Percentiles rank a stretch among this genome's conserved stretches.
Conservation (phyloP, 2,888 invertebrate genomes). For the Nudaria mundana region DNA sequence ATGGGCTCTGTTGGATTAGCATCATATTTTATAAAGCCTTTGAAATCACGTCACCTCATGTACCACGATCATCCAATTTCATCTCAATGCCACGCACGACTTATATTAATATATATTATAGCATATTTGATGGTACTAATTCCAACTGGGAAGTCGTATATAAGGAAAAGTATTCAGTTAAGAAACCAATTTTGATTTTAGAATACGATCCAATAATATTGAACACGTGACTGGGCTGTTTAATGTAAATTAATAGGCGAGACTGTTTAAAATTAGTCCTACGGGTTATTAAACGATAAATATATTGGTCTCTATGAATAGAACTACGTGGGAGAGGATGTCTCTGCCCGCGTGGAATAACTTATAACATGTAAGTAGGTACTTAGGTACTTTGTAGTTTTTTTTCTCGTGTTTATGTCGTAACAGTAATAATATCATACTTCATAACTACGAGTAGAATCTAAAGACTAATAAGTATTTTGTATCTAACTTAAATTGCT, state of each 20-base stretch:
- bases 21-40: too few species aligned
- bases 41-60: too few species aligned
- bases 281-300: not conserved
- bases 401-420: too few species aligned
- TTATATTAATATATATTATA: too few species aligned
- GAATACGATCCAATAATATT: conserved; percentile 4
- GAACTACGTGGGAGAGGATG: not conserved
- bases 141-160: conserved; percentile 1
- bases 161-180: too few species aligned
- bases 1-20: too few species aligned
- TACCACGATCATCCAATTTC: too few species aligned
- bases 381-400: not conserved
- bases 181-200: conserved; percentile 5
- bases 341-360: not conserved
- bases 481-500: too few species aligned
- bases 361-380: not conserved
- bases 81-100: too few species aligned
- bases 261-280: not conserved
- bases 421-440: not conserved
- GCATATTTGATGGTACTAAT: too few species aligned
- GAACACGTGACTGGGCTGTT: conserved; percentile 8
- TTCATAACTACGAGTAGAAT: not conserved
- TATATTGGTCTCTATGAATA: not conserved
- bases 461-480: too few species aligned
- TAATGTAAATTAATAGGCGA: not conserved